Conservation (phyloP, 37 sponge, comb jelly and placozoan genomes). For the Halichondria panicea region DNA sequence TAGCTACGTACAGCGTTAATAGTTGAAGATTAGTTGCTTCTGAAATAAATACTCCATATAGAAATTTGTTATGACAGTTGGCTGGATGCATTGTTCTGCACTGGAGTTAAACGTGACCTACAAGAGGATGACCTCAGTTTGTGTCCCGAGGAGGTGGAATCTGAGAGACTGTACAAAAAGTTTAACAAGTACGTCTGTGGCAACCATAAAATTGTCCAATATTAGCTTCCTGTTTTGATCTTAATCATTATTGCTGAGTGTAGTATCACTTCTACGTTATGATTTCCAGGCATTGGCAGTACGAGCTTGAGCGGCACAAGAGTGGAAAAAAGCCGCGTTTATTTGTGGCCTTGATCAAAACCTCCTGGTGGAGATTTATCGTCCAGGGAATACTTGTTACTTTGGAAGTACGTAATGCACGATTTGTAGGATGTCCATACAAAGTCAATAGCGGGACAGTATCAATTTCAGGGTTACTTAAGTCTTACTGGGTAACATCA, state of each 20-base stretch:
- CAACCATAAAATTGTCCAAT: too few species aligned
- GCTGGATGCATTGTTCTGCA: conserved; percentile 64
- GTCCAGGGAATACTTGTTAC: conserved; percentile 16
- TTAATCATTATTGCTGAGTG: neutral
- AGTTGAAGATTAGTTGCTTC: neutral
- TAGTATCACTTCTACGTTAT: too few species aligned
- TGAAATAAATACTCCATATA: neutral
- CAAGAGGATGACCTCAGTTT: conserved; percentile 57
- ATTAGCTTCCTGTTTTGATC: too few species aligned
- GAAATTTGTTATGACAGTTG: conserved; percentile 14
- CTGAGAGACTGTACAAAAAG: conserved; percentile 34
- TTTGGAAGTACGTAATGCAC: conserved; percentile 42
- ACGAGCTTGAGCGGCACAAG: neutral
- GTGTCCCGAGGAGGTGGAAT: conserved; percentile 44
- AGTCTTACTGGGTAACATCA: too few species aligned
- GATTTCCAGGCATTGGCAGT: neutral
- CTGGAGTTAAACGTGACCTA: conserved; percentile 47
- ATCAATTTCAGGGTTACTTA: too few species aligned
- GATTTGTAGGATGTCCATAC: too few species aligned
- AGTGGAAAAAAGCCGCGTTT: conserved; percentile 34
- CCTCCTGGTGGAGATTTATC: conserved; percentile 41
- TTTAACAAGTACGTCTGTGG: conserved; percentile 57
- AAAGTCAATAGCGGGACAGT: too few species aligned
- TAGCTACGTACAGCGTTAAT: neutral
- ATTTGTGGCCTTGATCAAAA: conserved; percentile 44